These are phyloP conservation scores for Irena cyanogastra DNA, from an alignment of 2,113 vertebrate genomes.

Conservation along the genomic window DNA sequence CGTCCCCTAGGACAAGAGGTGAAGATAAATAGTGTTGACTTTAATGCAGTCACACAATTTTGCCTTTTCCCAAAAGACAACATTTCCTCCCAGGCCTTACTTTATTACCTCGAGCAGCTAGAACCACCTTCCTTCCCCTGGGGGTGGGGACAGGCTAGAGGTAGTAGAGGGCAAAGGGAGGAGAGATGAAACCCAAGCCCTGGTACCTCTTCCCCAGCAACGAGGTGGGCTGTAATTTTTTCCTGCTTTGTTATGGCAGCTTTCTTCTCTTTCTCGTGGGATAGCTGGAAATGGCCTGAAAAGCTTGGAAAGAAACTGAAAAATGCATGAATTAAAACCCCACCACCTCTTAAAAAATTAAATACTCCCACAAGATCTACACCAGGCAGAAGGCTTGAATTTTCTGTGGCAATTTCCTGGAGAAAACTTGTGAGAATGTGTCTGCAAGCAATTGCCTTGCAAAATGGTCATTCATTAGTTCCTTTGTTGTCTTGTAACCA, in stretches of 20 bases:
- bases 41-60: conserved; percentile 77
- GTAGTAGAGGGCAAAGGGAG: neutral
- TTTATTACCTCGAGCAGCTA: conserved; percentile 25
- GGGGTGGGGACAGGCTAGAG: neutral
- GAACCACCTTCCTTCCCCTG: conserved; percentile 31
- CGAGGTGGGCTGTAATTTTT: conserved; percentile 1
- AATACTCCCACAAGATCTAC: neutral
- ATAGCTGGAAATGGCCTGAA: conserved; percentile 41
- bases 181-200: neutral
- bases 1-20: conserved; percentile 72
- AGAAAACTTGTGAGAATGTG: neutral
- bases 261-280: conserved; percentile 59
- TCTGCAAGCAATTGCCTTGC: neutral
- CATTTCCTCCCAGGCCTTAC: conserved; percentile 72
- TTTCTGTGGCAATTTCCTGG: neutral
- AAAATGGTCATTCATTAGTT: neutral
- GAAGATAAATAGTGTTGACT: conserved; percentile 84
- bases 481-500: neutral
- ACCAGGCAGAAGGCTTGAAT: neutral
- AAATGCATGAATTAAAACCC: neutral
- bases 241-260: conserved; percentile 14
- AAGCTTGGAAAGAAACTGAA: neutral
- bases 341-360: neutral
- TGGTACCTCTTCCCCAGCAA: neutral
- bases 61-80: conserved; percentile 73